Conservation (phyloP, 2,797 vertebrate species). For the Petrocephalus sullivani region DNA sequence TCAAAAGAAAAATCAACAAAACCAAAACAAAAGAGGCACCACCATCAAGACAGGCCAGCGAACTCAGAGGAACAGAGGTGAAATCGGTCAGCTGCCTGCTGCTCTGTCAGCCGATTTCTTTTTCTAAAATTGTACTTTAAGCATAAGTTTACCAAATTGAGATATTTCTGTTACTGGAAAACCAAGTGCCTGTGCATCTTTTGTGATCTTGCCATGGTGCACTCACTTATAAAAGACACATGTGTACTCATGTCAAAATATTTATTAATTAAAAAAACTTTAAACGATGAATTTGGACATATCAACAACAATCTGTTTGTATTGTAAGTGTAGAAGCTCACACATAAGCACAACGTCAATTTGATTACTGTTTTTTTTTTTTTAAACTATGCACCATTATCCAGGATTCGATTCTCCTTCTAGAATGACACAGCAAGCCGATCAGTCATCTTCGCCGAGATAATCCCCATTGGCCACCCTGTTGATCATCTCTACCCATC, state of each 20-base stretch:
- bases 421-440: background rate
- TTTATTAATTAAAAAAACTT: background rate
- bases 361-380: background rate
- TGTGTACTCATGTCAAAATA: background rate
- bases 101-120: background rate
- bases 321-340: background rate
- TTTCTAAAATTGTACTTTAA: background rate
- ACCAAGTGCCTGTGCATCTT: background rate
- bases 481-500: conserved; percentile 51
- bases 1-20: too few species aligned
- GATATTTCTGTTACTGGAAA: background rate
- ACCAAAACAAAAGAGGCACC: too few species aligned
- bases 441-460: background rate
- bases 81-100: background rate
- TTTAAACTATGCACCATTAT: background rate
- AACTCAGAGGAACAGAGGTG: background rate
- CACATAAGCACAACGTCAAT: background rate
- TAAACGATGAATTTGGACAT: background rate
- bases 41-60: background rate
- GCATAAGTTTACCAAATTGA: background rate
- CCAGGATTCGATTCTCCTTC: background rate
- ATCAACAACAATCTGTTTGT: background rate
- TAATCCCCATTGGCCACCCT: conserved; percentile 37
- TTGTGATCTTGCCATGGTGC: background rate
- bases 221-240: background rate